Evolutionary conservation across 2,888 invertebrate species (phyloP).

Genomic region (Heliconius charithonia): DNA sequence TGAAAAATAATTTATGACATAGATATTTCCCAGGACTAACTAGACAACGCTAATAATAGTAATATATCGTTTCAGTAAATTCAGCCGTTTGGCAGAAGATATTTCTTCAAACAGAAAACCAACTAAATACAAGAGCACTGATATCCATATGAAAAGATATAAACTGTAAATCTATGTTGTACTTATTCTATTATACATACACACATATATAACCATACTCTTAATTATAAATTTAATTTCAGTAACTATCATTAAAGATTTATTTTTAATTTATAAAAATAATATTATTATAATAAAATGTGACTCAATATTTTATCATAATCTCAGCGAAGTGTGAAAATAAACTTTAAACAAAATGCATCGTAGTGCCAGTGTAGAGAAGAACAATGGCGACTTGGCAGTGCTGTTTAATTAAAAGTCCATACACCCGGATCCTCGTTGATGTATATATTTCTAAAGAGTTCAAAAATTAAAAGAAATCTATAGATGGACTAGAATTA

Average conservation of each 20-base stretch:
- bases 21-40: too few species aligned
- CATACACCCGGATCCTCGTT: conserved; percentile 19
- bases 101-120: neutral
- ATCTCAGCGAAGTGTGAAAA: conserved; percentile 20
- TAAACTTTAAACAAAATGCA: conserved; percentile 22
- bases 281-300: conserved; percentile 4
- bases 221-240: neutral
- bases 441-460: conserved; percentile 10
- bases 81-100: neutral
- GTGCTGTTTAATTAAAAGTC: conserved; percentile 24
- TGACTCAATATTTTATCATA: conserved; percentile 17
- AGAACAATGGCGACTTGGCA: conserved; percentile 23
- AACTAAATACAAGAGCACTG: neutral
- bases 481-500: too few species aligned
- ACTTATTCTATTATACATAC: neutral
- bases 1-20: neutral
- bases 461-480: neutral
- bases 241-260: neutral
- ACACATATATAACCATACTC: neutral
- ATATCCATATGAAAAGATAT: neutral
- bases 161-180: neutral
- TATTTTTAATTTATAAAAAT: conserved; percentile 3
- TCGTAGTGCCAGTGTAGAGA: conserved; percentile 11
- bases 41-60: neutral
- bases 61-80: neutral